A percentile compares a stretch with the other conserved stretches of the same genome.
Evolutionary conservation across 2,797 vertebrate species (phyloP).

Genomic region (Hemibagrus guttatus): DNA sequence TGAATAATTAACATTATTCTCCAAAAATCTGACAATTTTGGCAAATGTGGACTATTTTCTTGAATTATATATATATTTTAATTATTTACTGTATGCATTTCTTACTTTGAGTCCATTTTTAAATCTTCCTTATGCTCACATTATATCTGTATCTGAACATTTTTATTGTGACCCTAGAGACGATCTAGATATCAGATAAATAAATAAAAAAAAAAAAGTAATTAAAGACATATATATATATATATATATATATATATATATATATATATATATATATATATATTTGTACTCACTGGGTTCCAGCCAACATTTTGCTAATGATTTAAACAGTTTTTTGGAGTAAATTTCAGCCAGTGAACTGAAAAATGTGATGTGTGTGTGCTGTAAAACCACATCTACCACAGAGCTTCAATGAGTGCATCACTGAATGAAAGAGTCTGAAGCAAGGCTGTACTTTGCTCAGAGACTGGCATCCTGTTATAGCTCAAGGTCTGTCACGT

Average conservation of each 20-base stretch:
- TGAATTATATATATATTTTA: neutral
- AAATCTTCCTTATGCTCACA: neutral
- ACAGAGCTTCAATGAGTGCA: conserved; percentile 23
- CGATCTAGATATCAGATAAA: neutral
- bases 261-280: neutral
- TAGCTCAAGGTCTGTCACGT: conserved; percentile 48
- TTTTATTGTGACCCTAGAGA: neutral
- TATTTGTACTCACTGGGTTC: neutral
- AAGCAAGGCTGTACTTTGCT: conserved; percentile 36
- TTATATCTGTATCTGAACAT: neutral
- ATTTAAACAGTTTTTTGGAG: neutral
- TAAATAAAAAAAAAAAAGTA: neutral
- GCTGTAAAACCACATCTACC: neutral
- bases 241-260: too few relatives aligned
- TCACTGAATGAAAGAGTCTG: conserved; percentile 33
- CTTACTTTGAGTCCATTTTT: too few relatives aligned
- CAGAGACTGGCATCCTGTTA: conserved; percentile 43
- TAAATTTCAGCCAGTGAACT: neutral
- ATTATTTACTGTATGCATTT: neutral
- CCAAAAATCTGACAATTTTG: neutral
- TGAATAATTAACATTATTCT: neutral
- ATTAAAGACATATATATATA: neutral
- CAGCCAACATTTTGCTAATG: neutral
- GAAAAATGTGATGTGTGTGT: neutral
- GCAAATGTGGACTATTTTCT: neutral